A percentile compares a stretch with the other conserved stretches of the same genome.
phyloP scores from a whole-genome alignment of 2,113 vertebrate species.

The Lepus timidus region DNA sequence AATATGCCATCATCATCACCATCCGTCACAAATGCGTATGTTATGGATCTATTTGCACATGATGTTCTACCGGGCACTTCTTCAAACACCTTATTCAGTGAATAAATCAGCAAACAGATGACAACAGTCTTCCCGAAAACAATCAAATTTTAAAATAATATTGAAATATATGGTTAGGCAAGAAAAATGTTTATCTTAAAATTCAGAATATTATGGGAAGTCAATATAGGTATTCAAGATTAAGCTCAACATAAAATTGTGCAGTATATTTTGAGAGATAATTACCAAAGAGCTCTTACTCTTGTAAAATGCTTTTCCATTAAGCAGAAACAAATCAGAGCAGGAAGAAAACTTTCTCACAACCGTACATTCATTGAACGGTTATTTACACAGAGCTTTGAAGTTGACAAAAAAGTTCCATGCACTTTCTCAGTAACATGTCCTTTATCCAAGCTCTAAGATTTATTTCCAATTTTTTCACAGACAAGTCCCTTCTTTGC shows the following conservation, averaged over 20 bases:
- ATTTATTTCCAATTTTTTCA: slow-evolving; percentile 71
- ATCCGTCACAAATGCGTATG: background rate
- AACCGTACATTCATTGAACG: background rate
- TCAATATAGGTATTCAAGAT: background rate
- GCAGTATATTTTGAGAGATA: background rate
- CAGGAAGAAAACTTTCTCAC: background rate
- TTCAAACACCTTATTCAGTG: slow-evolving; percentile 44
- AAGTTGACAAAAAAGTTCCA: slow-evolving; percentile 17
- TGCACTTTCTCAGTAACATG: background rate
- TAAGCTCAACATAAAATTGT: slow-evolving; percentile 41
- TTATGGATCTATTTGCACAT: background rate
- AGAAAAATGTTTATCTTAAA: slow-evolving; percentile 58
- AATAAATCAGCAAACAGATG: slow-evolving; percentile 51
- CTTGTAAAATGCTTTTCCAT: slow-evolving; percentile 43
- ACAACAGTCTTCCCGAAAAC: slow-evolving; percentile 52
- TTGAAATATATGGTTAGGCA: slow-evolving; percentile 25
- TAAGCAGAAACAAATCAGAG: slow-evolving; percentile 45
- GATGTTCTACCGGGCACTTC: background rate
- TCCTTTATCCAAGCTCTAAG: slow-evolving; percentile 32
- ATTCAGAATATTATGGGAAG: slow-evolving; percentile 42
- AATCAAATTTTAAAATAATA: slow-evolving; percentile 57
- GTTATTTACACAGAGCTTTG: slow-evolving; percentile 28
- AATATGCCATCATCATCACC: background rate
- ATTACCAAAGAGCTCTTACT: background rate
- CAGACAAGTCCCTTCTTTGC: slow-evolving; percentile 22